Percentiles rank a stretch among this genome's conserved stretches.
Conservation (phyloP, 2,888 invertebrate species). For the Latrodectus elegans region DNA sequence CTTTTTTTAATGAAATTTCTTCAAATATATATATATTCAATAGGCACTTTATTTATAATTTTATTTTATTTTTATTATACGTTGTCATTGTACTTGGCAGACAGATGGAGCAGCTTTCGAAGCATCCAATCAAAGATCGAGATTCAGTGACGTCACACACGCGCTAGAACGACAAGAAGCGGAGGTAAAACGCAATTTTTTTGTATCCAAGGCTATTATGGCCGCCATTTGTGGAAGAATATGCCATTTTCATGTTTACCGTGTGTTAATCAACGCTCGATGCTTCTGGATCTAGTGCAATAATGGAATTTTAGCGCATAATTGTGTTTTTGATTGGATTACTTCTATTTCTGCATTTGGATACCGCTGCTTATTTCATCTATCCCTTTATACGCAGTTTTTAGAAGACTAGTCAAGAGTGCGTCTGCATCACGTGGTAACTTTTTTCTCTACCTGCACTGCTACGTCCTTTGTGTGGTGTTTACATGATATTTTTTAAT, state of each 20-base stretch:
- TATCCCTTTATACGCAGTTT: conserved; percentile 41
- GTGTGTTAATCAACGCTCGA: neutral
- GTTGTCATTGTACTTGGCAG: conserved; percentile 44
- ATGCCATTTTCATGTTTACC: neutral
- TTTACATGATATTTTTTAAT: conserved; percentile 6
- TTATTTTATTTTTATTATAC: conserved; percentile 14
- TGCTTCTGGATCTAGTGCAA: neutral
- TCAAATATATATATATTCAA: too few species aligned
- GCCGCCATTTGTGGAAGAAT: conserved; percentile 53
- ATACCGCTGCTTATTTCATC: conserved; percentile 13
- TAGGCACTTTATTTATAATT: too few species aligned
- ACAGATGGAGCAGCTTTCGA: conserved; percentile 43
- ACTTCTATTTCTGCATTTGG: neutral
- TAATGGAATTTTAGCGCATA: conserved; percentile 2
- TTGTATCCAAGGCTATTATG: conserved; percentile 55
- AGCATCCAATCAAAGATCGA: conserved; percentile 40
- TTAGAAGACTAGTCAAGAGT: conserved; percentile 48
- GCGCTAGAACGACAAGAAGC: conserved; percentile 59
- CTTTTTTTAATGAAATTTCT: too few species aligned
- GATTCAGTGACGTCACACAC: conserved; percentile 44
- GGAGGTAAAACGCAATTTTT: conserved; percentile 40
- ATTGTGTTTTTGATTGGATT: conserved; percentile 24
- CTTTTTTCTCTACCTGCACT: conserved; percentile 60
- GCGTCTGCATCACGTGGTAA: conserved; percentile 68
- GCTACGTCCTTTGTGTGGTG: conserved; percentile 66